Evolutionary conservation across 2,888 invertebrate species (phyloP).

Genomic region (Drosophila picticornis): DNA sequence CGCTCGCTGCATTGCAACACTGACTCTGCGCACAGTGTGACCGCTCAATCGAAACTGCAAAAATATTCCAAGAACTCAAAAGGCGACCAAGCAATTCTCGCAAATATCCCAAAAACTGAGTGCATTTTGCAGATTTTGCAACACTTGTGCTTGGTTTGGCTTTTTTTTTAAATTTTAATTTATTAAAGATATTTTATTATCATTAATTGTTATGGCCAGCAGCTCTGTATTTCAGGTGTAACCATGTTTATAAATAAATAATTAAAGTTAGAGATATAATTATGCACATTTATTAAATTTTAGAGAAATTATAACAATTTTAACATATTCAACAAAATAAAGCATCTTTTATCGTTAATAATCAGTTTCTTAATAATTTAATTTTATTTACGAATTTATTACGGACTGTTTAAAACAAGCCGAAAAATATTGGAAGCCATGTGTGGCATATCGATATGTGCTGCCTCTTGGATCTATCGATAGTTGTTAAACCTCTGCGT

Average conservation of each 20-base stretch:
- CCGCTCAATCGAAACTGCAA: constrained; percentile 26
- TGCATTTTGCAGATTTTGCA: neutral
- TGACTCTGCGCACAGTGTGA: constrained; percentile 43
- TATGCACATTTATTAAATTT: neutral
- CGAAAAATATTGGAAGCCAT: neutral
- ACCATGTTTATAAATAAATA: neutral
- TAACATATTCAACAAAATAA: neutral
- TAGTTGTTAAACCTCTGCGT: neutral
- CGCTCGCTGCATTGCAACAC: constrained; percentile 51
- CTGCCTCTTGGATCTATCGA: neutral
- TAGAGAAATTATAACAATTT: too few species aligned
- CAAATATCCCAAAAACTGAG: neutral
- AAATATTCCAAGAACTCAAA: constrained; percentile 14
- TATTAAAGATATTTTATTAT: neutral
- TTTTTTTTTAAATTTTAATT: neutral
- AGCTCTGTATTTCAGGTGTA: neutral
- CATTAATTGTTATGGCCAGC: neutral
- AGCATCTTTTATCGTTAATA: neutral
- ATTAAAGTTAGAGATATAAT: neutral
- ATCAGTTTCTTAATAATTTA: neutral
- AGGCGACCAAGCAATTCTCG: neutral
- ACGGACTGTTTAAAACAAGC: neutral
- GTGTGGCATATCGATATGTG: constrained; percentile 11
- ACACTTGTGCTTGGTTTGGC: constrained; percentile 13
- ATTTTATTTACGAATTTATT: too few species aligned